Percentiles rank a stretch among this genome's conserved stretches.
Evolutionary conservation across 2,113 vertebrate genomes (phyloP).

Genomic region (Tychaedon coryphoeus): DNA sequence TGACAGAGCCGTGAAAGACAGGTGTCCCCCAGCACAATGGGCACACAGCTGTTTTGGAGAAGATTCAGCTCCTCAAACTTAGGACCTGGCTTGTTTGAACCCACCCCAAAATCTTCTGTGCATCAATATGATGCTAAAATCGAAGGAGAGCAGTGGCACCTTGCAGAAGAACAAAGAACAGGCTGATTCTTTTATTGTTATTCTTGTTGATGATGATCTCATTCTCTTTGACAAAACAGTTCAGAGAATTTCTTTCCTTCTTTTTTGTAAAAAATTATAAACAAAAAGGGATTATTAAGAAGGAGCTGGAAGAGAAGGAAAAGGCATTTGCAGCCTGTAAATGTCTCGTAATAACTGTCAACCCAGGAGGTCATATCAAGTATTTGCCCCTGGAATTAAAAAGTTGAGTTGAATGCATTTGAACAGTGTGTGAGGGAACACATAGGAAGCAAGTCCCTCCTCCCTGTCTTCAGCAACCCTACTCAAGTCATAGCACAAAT

Average conservation of each 20-base stretch:
- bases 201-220: slow-evolving; percentile 56
- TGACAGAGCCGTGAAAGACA: not conserved
- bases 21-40: not conserved
- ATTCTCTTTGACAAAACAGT: slow-evolving; percentile 27
- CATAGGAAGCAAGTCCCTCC: slow-evolving; percentile 9
- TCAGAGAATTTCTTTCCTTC: slow-evolving; percentile 24
- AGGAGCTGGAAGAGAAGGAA: not conserved
- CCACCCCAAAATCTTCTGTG: not conserved
- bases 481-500: not conserved
- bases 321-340: slow-evolving; percentile 46
- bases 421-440: slow-evolving; percentile 32
- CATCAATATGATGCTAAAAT: not conserved
- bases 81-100: not conserved
- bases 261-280: slow-evolving; percentile 11
- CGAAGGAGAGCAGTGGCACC: not conserved
- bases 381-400: slow-evolving; percentile 41
- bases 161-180: slow-evolving; percentile 33
- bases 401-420: slow-evolving; percentile 41
- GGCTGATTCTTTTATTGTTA: not conserved
- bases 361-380: slow-evolving; percentile 26
- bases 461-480: not conserved
- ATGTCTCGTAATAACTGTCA: slow-evolving; percentile 38
- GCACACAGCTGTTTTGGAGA: not conserved
- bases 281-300: slow-evolving; percentile 22
- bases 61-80: not conserved